Evolutionary conservation across 2,797 vertebrate genomes (phyloP), one percentile per base, ranked within the genome.

Genomic region (Spatula versicolor): DNA sequence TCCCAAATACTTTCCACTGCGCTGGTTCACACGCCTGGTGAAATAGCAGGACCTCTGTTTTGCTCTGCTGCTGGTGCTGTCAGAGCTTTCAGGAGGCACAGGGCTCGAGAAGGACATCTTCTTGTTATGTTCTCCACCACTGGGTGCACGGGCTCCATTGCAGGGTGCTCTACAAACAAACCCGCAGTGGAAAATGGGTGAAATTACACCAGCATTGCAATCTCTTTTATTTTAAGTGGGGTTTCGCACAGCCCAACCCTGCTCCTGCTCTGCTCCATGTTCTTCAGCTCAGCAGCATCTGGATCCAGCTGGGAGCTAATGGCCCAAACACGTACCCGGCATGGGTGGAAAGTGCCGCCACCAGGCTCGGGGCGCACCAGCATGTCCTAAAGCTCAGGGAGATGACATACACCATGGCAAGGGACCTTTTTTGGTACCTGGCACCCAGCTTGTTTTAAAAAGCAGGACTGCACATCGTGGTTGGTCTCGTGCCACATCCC

Each of bases 311-410:
- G 48, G 73, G 89, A 74, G 46, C 6, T 56, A 71, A 43, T 0
- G 2, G 73, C 52, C 48, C 35, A 9, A 31, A 15, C 54, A 16
- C 25, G 71, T 63, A 52, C 16, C 22, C 8, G 2, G 3, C 0
- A 0, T 30, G 28, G 31, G 25, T 33, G n/a, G 17, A 31, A 92
- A 68, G 48, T 8, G 6, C 58, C 11, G 26, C 66, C 0, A 0
- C 43, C 26, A 3, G 5, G 35, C 54, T 71, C 4, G 3, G 5
- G 11, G 50, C 0, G 0, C 4, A 1, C 43, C 55, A 67, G 18
- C 11, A 17, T 1, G 0, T 31, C 60, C 79, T 60, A 9, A 39
- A 37, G 25, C 74, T 74, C 71, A 86, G 54, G 6, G 62, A 83
- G 58, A 67, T 71, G 56, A 62, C 9, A 58, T n/a, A 46, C 11